Evolutionary conservation across 2,888 invertebrate species (phyloP).

Genomic region (Ophion costatus): DNA sequence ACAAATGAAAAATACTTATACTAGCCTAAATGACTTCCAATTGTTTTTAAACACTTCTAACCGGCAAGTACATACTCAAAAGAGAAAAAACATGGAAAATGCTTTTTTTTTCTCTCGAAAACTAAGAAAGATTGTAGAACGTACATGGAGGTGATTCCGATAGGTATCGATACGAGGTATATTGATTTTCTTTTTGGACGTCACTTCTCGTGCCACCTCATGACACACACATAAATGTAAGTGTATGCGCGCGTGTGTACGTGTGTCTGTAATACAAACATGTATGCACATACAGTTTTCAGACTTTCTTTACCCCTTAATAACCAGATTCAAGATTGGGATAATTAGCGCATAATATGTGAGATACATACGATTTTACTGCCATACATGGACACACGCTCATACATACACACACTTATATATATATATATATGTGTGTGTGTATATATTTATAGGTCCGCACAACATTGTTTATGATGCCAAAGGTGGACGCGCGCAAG

Average conservation of each 20-base stretch:
- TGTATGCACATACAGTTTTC: constrained; percentile 18
- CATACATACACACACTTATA: constrained; percentile 29
- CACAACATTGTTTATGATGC: constrained; percentile 65
- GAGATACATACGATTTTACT: constrained; percentile 67
- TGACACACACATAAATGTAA: background rate
- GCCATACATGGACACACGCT: constrained; percentile 45
- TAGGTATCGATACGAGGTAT: no score
- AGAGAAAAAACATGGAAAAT: no score
- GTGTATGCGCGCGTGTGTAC: background rate
- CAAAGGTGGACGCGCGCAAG: constrained; percentile 24
- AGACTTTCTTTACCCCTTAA: constrained; percentile 66
- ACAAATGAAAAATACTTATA: no score
- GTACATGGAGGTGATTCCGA: no score
- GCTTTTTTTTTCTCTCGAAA: no score
- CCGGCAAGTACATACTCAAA: no score
- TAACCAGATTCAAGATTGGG: constrained; percentile 74
- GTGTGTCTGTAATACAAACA: background rate
- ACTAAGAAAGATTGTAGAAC: no score
- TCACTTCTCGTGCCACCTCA: background rate
- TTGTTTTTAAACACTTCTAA: no score
- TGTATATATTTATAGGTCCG: constrained; percentile 60
- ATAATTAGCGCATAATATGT: constrained; percentile 75
- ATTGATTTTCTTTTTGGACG: no score
- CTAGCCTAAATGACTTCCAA: no score
- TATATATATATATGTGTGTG: no score